These are phyloP conservation scores for Oscheius myriophilus DNA, from an alignment of 2,888 invertebrate species.

Conservation along the genomic window DNA sequence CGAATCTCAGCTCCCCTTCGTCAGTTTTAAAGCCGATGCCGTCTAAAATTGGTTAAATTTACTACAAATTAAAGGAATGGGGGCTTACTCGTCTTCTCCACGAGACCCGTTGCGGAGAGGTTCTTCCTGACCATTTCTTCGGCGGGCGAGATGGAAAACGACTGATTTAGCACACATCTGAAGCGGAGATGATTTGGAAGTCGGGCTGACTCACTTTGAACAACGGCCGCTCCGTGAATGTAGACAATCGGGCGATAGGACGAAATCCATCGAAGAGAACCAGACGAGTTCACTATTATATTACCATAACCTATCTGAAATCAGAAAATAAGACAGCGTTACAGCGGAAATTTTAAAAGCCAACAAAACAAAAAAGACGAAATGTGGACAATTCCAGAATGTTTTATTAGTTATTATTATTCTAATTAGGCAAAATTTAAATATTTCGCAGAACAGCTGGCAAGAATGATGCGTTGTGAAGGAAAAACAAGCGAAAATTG, in stretches of 20 bases:
- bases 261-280: conserved; percentile 16
- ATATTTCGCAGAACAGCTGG: too few relatives aligned
- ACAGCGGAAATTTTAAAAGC: too few relatives aligned
- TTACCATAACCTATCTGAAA: too few relatives aligned
- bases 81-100: background rate
- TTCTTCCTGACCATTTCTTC: conserved; percentile 20
- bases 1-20: background rate
- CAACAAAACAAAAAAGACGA: too few relatives aligned
- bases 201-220: conserved; percentile 15
- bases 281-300: background rate
- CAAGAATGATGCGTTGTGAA: too few relatives aligned
- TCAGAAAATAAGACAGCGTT: too few relatives aligned
- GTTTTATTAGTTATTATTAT: too few relatives aligned
- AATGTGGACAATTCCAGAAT: too few relatives aligned
- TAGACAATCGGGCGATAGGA: conserved; percentile 25
- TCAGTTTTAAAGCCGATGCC: background rate
- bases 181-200: background rate
- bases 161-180: conserved; percentile 27
- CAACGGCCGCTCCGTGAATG: conserved; percentile 25
- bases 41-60: background rate
- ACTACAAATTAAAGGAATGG: background rate
- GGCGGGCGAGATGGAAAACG: conserved; percentile 26
- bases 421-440: too few relatives aligned
- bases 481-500: too few relatives aligned
- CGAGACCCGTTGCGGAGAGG: background rate